A percentile compares a stretch with the other conserved stretches of the same genome.
phyloP scores from a whole-genome alignment of 1,140 invertebrate species.

The Eupeodes corollae region DNA sequence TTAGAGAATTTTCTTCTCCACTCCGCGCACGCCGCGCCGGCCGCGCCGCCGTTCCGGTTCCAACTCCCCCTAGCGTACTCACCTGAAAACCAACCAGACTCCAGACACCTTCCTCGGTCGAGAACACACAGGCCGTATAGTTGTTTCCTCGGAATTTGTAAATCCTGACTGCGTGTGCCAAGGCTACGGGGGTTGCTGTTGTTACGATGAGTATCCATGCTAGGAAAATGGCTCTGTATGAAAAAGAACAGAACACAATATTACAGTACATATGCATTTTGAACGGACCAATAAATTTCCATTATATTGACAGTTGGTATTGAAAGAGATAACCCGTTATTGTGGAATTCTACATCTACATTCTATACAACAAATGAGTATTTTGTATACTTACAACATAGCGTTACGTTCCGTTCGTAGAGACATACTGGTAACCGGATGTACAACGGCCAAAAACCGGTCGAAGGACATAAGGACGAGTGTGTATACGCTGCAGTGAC shows the following conservation, averaged over 20 bases:
- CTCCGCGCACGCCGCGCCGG: too few species aligned
- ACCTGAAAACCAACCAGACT: slow-evolving; percentile 59
- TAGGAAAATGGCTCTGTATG: slow-evolving; percentile 56
- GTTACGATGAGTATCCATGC: slow-evolving; percentile 73
- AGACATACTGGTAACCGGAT: slow-evolving; percentile 83
- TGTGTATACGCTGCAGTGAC: slow-evolving; percentile 81
- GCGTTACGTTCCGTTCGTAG: slow-evolving; percentile 80
- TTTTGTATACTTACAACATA: slow-evolving; percentile 29
- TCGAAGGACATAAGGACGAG: slow-evolving; percentile 91
- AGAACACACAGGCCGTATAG: slow-evolving; percentile 54
- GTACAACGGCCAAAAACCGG: slow-evolving; percentile 87
- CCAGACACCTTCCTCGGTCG: slow-evolving; percentile 49
- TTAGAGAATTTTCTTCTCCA: background rate
- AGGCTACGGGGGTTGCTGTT: slow-evolving; percentile 61
- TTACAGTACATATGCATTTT: background rate
- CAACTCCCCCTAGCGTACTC: too few species aligned
- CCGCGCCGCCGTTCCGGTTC: too few species aligned
- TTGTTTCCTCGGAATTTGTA: slow-evolving; percentile 49
- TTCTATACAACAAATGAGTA: too few species aligned
- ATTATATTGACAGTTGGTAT: too few species aligned
- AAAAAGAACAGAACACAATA: slow-evolving; percentile 5
- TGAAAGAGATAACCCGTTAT: background rate
- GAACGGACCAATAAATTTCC: too few species aligned
- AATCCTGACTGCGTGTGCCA: slow-evolving; percentile 66
- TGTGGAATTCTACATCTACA: too few species aligned